Evolutionary conservation across 2,113 vertebrate species (phyloP).

Genomic region (Anhinga anhinga): DNA sequence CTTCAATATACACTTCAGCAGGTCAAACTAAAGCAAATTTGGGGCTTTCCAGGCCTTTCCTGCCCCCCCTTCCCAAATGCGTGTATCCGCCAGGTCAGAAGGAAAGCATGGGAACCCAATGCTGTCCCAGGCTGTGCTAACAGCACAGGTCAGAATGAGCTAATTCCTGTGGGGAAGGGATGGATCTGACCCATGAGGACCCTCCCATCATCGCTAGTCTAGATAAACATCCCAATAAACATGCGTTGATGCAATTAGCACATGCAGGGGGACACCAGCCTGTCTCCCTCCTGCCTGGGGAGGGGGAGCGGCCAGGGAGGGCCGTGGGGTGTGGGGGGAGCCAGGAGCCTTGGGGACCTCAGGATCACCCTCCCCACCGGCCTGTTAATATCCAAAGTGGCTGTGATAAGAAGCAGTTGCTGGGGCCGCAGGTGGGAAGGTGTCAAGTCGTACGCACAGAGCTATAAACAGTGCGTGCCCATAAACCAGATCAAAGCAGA

Average conservation of each 20-base stretch:
- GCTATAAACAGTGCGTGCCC: conserved; percentile 76
- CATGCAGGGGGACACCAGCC: background rate
- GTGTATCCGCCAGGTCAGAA: rapidly evolving
- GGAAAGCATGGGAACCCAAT: background rate
- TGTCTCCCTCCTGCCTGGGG: background rate
- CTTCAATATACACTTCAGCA: background rate
- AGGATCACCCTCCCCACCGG: conserved; percentile 26
- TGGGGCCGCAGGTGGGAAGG: conserved; percentile 72
- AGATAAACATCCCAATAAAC: conserved; percentile 62
- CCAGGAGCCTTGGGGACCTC: background rate
- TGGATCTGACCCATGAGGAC: background rate
- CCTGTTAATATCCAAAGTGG: conserved; percentile 75
- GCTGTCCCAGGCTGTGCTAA: background rate
- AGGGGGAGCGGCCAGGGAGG: background rate
- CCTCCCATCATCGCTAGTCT: background rate
- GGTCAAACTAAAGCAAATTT: background rate
- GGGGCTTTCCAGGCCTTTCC: background rate
- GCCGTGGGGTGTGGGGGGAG: background rate
- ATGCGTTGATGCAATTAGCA: conserved; percentile 46
- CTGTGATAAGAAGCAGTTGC: conserved; percentile 78
- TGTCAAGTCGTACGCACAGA: conserved; percentile 68
- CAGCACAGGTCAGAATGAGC: background rate
- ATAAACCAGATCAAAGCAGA: conserved; percentile 79
- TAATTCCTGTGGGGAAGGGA: background rate
- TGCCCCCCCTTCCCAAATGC: background rate